These are phyloP conservation scores for Chamaetylas fuelleborni DNA, from an alignment of 2,113 vertebrate species.

Conservation along the genomic window DNA sequence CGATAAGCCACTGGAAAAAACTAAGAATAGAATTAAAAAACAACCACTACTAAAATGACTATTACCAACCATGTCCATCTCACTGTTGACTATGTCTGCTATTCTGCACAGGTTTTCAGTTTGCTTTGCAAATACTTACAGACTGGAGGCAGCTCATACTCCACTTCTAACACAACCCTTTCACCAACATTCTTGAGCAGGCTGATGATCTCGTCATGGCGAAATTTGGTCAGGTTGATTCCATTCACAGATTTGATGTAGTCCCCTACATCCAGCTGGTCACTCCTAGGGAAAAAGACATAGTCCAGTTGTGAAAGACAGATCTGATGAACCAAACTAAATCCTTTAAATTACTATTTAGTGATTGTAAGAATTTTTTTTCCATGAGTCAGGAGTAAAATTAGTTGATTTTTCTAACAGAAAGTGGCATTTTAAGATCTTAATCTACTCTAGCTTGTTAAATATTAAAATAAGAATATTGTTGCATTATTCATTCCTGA, in stretches of 20 bases:
- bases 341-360: neutral
- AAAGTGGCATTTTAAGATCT: neutral
- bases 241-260: constrained; percentile 98
- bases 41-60: neutral
- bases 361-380: neutral
- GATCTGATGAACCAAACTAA: neutral
- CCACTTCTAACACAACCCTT: constrained; percentile 93
- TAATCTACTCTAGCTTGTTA: neutral
- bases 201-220: constrained; percentile 98
- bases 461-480: neutral
- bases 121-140: constrained; percentile 79
- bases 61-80: neutral
- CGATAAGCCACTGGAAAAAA: neutral
- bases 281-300: constrained; percentile 81
- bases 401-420: neutral
- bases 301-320: neutral
- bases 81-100: neutral
- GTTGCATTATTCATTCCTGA: neutral
- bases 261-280: constrained; percentile 96
- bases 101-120: neutral
- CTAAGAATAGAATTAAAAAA: neutral
- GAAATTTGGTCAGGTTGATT: constrained; percentile 96
- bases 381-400: neutral
- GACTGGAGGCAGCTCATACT: constrained; percentile 93
- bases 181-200: constrained; percentile 97